Conservation (phyloP, 2,113 vertebrate genomes). For the Chascanopsetta lugubris region DNA sequence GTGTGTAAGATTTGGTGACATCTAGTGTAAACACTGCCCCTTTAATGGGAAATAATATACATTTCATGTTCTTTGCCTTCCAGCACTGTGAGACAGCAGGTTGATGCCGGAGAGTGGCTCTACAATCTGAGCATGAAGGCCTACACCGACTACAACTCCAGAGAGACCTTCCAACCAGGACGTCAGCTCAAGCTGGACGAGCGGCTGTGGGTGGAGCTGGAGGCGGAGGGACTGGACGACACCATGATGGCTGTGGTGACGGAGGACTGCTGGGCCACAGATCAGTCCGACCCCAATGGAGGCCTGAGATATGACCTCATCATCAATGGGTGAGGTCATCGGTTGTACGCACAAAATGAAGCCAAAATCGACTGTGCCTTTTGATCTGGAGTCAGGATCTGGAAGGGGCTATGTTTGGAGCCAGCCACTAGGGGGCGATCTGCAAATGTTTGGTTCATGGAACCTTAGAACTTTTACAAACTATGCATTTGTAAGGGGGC, state of each 20-base stretch:
- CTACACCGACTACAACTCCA: neutral
- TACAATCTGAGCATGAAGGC: slow-evolving; percentile 43
- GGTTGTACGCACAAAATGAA: neutral
- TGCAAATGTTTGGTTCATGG: too few species aligned
- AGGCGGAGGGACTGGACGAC: slow-evolving; percentile 19
- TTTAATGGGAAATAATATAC: too few species aligned
- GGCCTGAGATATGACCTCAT: slow-evolving; percentile 31
- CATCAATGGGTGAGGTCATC: slow-evolving; percentile 17
- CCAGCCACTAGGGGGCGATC: too few species aligned
- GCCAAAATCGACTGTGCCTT: too few species aligned
- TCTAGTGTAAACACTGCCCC: too few species aligned
- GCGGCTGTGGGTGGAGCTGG: slow-evolving; percentile 48
- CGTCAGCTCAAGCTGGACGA: slow-evolving; percentile 20
- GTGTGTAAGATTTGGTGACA: too few species aligned
- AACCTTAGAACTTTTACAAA: too few species aligned
- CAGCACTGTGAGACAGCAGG: slow-evolving; percentile 27
- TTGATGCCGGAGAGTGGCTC: slow-evolving; percentile 10
- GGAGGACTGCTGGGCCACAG: slow-evolving; percentile 43
- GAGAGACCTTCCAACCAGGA: neutral
- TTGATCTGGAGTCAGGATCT: too few species aligned
- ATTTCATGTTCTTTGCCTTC: neutral
- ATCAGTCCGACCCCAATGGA: neutral
- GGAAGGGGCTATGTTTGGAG: too few species aligned
- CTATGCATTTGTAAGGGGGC: too few species aligned
- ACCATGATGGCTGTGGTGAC: slow-evolving; percentile 9